Evolutionary conservation across 2,888 invertebrate genomes (phyloP).

Genomic region (Drosophila siamana): DNA sequence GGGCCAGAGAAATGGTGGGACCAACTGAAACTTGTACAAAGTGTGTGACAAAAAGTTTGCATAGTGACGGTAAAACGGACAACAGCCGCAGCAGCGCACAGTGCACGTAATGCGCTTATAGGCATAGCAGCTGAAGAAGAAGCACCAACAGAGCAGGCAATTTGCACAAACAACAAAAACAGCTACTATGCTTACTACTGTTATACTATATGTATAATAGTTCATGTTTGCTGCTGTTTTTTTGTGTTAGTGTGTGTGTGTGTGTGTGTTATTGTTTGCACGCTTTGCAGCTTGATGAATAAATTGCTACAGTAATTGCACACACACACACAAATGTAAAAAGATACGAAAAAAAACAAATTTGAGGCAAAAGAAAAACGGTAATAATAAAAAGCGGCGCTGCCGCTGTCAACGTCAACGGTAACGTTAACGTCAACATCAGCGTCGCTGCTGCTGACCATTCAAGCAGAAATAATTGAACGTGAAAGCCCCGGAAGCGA

Average conservation of each 20-base stretch:
- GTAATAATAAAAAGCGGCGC: constrained; percentile 34
- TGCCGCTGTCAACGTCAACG: constrained; percentile 3
- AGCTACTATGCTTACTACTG: constrained; percentile 15
- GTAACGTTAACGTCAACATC: constrained; percentile 4
- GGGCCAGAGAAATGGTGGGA: not conserved
- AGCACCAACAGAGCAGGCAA: constrained; percentile 1
- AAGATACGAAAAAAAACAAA: constrained; percentile 13
- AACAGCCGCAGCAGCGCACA: constrained; percentile 18
- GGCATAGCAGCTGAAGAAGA: constrained; percentile 7
- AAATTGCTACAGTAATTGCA: constrained; percentile 70
- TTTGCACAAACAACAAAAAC: constrained; percentile 10
- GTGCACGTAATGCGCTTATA: constrained; percentile 46
- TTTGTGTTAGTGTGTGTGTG: constrained; percentile 11
- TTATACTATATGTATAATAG: not conserved
- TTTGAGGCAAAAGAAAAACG: constrained; percentile 31
- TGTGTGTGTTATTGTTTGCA: constrained; percentile 38
- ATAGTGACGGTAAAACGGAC: constrained; percentile 31
- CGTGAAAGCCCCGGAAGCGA: constrained; percentile 58
- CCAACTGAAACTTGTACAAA: constrained; percentile 25
- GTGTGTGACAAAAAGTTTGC: constrained; percentile 39
- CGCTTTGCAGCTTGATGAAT: constrained; percentile 55
- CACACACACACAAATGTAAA: not conserved
- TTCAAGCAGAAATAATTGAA: constrained; percentile 67
- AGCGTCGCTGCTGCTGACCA: constrained; percentile 35
- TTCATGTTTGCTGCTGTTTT: constrained; percentile 11